Conservation (phyloP, 1,140 invertebrate species). For the Trichonephila clavipes region DNA sequence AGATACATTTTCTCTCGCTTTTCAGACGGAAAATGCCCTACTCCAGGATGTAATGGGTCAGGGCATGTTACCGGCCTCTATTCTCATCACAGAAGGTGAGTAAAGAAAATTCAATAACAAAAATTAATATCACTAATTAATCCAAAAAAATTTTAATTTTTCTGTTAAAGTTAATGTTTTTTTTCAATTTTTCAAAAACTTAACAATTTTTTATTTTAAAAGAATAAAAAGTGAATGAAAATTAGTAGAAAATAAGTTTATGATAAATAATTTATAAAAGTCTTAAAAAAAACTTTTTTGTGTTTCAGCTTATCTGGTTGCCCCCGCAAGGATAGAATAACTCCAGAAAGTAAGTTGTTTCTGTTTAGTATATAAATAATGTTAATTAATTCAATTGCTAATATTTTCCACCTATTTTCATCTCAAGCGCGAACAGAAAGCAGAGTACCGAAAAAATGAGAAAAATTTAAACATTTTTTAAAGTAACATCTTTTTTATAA, state of each 20-base stretch:
- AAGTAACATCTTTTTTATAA: too few species aligned
- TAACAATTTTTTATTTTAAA: too few species aligned
- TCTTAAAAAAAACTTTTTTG: background rate
- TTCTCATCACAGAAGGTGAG: constrained; percentile 98
- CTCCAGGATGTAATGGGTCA: constrained; percentile 96
- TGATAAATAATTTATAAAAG: too few species aligned
- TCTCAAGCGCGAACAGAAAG: too few species aligned
- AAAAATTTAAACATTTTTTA: too few species aligned
- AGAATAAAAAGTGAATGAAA: too few species aligned
- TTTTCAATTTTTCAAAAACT: background rate
- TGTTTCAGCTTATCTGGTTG: constrained; percentile 94
- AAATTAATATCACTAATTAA: background rate
- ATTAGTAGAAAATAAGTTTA: too few species aligned
- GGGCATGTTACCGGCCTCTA: constrained; percentile 99
- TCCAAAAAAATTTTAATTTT: too few species aligned
- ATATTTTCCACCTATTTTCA: too few species aligned
- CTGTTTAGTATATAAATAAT: background rate
- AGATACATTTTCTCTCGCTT: background rate
- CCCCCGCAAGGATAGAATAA: constrained; percentile 97
- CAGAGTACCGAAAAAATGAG: too few species aligned
- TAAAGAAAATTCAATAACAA: constrained; percentile 18
- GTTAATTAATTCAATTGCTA: too few species aligned
- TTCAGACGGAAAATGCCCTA: constrained; percentile 94
- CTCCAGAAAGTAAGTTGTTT: constrained; percentile 96
- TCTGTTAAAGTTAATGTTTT: background rate